Evolutionary conservation across 30 jellyfish, hydroid and myxozoan species (phyloP), one percentile per base, ranked within the genome.

Genomic region (Morbakka virulenta): DNA sequence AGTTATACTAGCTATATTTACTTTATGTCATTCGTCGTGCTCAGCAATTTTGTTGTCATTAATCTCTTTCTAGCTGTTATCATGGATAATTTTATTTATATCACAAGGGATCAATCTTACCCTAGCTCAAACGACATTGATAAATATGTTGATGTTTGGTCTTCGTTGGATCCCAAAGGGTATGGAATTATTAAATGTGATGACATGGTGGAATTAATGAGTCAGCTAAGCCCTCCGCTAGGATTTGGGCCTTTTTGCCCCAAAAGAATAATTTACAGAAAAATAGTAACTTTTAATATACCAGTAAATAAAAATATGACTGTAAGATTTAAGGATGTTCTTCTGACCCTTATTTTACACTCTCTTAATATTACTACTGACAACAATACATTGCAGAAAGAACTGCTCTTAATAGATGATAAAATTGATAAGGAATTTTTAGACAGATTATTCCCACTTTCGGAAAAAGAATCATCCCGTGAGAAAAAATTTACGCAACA

Each of bases 201-300:
- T 48, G 12, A 65, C 26, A 20, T 84, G 63, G 80, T 74, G 2
- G 30, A 69, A 3, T 61, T 87, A 70, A 52, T 87, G 69, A 65
- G 81, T 26, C 49, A 61, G 31, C 20, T 87, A 30, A 80, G 86
- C 1, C 96, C 96, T 30, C 96, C 96, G 24, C 82, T 87, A n/a
- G 96, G 96, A 24, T 74, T 70, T 53, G 96, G 96, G 2, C 69
- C 51, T 12, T 51, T 66, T 53, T 87, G 96, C 70, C 96, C 96
- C 35, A 66, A 51, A 32, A 62, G 96, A 14, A 57, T 84, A 0
- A 41, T 87, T 9, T 87, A 69, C 73, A 64, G 85, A 28, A 72
- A 80, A 29, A 35, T 87, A n/a, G 70, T 80, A 21, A 14, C 62
- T 14, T 31, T 87, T 64, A 41, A 72, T 21, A 28, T 87, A 2